Evolutionary conservation across 2,888 invertebrate species (phyloP), one percentile per base, ranked within the genome.

Genomic region (Adela reaumurella): DNA sequence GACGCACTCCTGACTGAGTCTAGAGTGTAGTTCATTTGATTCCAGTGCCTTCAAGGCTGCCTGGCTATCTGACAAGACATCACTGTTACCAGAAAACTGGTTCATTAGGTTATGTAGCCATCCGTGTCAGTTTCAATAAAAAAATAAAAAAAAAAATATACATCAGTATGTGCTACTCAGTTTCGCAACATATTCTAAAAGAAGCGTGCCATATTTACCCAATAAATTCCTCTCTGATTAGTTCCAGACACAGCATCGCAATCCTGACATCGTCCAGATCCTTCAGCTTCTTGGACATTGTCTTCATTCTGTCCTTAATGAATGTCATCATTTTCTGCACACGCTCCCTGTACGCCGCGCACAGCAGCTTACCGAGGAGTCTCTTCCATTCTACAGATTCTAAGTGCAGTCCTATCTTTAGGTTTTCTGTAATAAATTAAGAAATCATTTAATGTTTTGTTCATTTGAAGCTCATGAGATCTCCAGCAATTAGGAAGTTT

Each of bases 371-470:
- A 0, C 92, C 92, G 48, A 91, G 70, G 17, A 83, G 76, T 51
- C 82, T 72, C 64, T 91, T 92, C 93, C 94, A 94, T 47, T 86
- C 85, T 53, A 87, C 82, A 0, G 90, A 88, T 70, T 93, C 93
- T 8, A 88, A 82, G 44, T 85, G 70, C 29, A 94, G 65, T 1
- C 83, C 87, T 20, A 84, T 63, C 66, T 87, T 87, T 29, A 84
- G 78, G 55, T 84, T 78, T 48, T 85, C 89, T 86, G 56, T 47
- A 65, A 60, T 58, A 49, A 10, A 43, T 46, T 16, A 58, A 49
- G n/a, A n/a, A 10, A 42, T 46, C 10, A n/a, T 3, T 28, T 35
- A 17, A 11, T 43, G 43, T 16, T 43, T n/a, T n/a, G n/a, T n/a
- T n/a, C n/a, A n/a, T n/a, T n/a, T n/a, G n/a, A n/a, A n/a, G n/a